Base-by-base conservation (phyloP, 2,888 invertebrate genomes). In the Scaptomyza tumidula region DNA sequence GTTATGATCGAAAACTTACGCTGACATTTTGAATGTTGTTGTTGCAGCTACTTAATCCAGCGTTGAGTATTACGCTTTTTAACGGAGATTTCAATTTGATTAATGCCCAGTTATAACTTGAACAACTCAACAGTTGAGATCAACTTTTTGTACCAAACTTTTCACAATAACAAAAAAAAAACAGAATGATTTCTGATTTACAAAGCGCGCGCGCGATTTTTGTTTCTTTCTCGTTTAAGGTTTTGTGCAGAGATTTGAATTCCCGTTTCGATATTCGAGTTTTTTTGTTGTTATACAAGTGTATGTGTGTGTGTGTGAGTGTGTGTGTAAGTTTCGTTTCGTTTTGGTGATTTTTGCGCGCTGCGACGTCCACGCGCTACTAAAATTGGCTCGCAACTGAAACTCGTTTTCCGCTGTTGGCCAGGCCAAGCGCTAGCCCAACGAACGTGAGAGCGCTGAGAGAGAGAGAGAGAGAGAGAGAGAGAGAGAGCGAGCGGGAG, bases 381-480 rank as follows among this genome's bases (percentile, higher is more conserved):
- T 53, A 78, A 87, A 83, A 80, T 81, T 75, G 79, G 53, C 76
- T 83, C 67, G 71, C 81, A 89, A 90, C 90, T 90, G 78, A 90
- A 90, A 90, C 90, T 89, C 83, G 90, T 90, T 89, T 85, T 41
- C 13, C 6, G 41, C 61, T 53, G 33, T 71, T 64, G 44, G 48
- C 76, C 69, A 49, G 65, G 62, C 66, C 74, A 60, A 72, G 75
- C 64, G 46, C 52, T 50, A 5, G 43, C 55, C 6, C 29, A 35
- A 50, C 24, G 6, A 56, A 19, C 43, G 37, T 11, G 46, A 54
- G 58, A 50, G 9, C 37, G 29, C 29, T 1, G 11, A 48, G 14
- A 5, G 31, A 16, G 33, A 35, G 53, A 41, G 46, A 10, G 49
- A 14, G 10, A 29, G 37, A 11, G 44, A 9, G 35, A n/a, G 39